Conservation (phyloP, 2,113 vertebrate species). For the Erpornis zantholeuca region DNA sequence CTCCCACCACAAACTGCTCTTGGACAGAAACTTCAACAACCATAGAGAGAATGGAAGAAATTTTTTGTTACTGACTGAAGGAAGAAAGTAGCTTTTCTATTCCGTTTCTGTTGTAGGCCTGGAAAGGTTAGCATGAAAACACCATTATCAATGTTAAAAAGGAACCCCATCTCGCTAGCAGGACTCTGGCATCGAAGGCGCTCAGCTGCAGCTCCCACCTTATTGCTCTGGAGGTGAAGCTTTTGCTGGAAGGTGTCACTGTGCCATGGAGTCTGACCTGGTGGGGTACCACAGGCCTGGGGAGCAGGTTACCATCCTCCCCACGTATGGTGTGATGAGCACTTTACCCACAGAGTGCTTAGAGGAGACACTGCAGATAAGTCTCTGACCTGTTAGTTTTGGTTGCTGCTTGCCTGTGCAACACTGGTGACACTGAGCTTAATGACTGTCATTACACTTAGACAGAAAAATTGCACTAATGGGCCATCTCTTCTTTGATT, state of each 20-base stretch:
- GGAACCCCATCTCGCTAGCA: background rate
- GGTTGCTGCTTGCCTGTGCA: constrained; percentile 16
- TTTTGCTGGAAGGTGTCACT: background rate
- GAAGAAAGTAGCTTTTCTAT: background rate
- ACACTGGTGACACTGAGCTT: background rate
- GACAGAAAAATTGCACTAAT: background rate
- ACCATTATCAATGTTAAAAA: background rate
- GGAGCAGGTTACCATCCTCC: background rate
- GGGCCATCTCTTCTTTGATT: background rate
- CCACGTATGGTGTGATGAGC: fast-evolving
- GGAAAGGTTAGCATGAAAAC: background rate
- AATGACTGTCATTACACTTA: background rate
- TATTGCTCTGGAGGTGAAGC: background rate
- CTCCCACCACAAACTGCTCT: background rate
- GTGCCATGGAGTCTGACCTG: background rate
- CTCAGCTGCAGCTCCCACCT: background rate
- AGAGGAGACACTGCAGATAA: background rate
- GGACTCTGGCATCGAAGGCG: background rate
- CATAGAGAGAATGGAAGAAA: background rate
- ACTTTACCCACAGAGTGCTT: background rate
- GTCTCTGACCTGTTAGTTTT: background rate
- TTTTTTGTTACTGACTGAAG: background rate
- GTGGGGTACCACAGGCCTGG: background rate
- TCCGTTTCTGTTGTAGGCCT: background rate
- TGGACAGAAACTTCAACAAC: background rate